phyloP scores from a whole-genome alignment of 2,888 invertebrate species.

The Seira musarum region DNA sequence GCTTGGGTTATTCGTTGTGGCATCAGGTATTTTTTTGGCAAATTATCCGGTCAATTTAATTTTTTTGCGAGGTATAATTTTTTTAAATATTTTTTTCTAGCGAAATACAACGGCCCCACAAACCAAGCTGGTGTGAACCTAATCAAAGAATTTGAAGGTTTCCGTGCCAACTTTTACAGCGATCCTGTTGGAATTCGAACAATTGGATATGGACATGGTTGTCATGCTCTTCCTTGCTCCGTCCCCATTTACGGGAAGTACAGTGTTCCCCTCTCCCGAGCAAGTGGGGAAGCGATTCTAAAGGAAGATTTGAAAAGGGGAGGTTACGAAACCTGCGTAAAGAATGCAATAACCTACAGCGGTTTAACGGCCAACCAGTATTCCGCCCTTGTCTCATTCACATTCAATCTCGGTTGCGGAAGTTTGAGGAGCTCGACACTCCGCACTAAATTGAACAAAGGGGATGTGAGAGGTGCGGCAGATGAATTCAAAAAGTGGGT shows the following conservation, averaged over 20 bases:
- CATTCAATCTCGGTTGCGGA: constrained; percentile 67
- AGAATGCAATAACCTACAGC: constrained; percentile 38
- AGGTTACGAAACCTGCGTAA: constrained; percentile 65
- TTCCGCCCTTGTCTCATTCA: constrained; percentile 66
- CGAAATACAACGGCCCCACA: constrained; percentile 65
- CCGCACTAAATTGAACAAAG: constrained; percentile 54
- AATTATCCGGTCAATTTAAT: too few species aligned
- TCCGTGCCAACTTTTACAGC: constrained; percentile 67
- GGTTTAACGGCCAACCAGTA: constrained; percentile 52
- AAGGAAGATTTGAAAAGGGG: constrained; percentile 64
- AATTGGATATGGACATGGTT: constrained; percentile 64
- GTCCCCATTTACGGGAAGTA: constrained; percentile 67
- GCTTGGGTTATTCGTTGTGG: too few species aligned
- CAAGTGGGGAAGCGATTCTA: constrained; percentile 61
- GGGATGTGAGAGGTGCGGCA: constrained; percentile 62
- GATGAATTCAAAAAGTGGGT: constrained; percentile 64
- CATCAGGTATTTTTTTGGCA: too few species aligned
- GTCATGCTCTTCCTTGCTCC: constrained; percentile 64
- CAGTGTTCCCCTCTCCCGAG: constrained; percentile 57
- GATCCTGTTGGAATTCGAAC: constrained; percentile 63
- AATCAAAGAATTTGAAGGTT: constrained; percentile 68
- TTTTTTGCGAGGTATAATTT: too few species aligned
- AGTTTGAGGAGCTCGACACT: constrained; percentile 62
- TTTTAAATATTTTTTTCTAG: constrained; percentile 17
- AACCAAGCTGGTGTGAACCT: constrained; percentile 65